Evolutionary conservation across 2,888 invertebrate genomes (phyloP).

Genomic region (Sympetrum striolatum): DNA sequence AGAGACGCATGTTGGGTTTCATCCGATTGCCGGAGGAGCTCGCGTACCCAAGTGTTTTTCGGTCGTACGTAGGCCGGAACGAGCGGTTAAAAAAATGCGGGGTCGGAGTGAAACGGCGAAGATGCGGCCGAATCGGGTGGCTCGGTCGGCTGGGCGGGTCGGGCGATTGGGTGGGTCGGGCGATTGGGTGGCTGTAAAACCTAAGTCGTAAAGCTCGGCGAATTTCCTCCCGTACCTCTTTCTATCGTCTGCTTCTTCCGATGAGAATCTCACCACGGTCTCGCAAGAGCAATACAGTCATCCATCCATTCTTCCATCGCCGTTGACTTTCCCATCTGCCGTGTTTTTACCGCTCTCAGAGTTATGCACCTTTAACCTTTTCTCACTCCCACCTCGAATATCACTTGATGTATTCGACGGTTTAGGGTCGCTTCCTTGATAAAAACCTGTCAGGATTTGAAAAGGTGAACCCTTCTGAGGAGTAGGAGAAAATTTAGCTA

Average conservation of each 20-base stretch:
- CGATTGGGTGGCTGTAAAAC: neutral
- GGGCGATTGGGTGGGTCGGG: neutral
- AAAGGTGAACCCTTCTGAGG: neutral
- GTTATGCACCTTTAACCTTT: neutral
- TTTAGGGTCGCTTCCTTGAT: neutral
- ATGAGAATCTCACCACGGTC: neutral
- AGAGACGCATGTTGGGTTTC: neutral
- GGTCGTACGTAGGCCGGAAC: neutral
- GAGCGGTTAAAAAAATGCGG: neutral
- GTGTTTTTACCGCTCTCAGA: neutral
- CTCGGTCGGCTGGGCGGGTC: neutral
- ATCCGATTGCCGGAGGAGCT: neutral
- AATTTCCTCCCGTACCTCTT: neutral
- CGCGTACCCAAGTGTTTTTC: no score
- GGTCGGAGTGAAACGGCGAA: neutral
- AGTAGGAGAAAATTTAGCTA: no score
- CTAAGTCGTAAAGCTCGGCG: neutral
- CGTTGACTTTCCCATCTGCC: neutral
- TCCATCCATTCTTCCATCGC: neutral
- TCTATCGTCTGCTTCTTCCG: neutral
- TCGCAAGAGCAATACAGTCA: neutral
- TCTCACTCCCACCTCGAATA: neutral
- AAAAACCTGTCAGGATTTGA: neutral
- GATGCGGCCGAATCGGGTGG: neutral
- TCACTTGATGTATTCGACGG: neutral